phyloP scores from a whole-genome alignment of 2,797 vertebrate genomes.

The Xiphophorus birchmanni region DNA sequence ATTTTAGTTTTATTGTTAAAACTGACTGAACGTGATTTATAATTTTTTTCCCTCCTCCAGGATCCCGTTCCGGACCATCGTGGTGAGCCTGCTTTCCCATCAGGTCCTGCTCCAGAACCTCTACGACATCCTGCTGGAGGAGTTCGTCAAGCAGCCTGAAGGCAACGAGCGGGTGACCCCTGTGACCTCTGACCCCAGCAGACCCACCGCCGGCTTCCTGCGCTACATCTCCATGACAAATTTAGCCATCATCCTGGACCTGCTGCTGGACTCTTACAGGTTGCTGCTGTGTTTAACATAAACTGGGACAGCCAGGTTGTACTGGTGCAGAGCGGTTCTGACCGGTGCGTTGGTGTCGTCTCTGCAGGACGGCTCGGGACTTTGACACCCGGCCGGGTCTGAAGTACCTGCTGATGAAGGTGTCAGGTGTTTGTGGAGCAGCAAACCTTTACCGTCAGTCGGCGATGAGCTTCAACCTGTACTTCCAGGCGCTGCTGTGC shows the following conservation, averaged over 20 bases:
- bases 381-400: conserved; percentile 95
- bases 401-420: conserved; percentile 97
- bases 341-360: neutral
- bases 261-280: conserved; percentile 94
- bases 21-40: neutral
- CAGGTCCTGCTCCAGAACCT: conserved; percentile 98
- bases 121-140: conserved; percentile 93
- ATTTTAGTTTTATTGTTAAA: neutral
- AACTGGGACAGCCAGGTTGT: neutral
- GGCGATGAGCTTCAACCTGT: conserved; percentile 97
- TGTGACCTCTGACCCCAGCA: conserved; percentile 81
- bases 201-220: conserved; percentile 87
- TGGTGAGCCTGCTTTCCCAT: conserved; percentile 96
- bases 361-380: conserved; percentile 88
- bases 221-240: conserved; percentile 98
- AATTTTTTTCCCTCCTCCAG: conserved; percentile 61
- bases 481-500: conserved; percentile 93
- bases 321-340: neutral
- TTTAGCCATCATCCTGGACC: conserved; percentile 94
- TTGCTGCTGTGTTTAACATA: neutral
- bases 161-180: conserved; percentile 79
- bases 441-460: conserved; percentile 97
- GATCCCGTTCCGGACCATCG: conserved; percentile 95
- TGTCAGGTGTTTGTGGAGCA: conserved; percentile 93
- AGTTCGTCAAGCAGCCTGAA: conserved; percentile 92